Percentiles rank a stretch among this genome's conserved stretches.
Evolutionary conservation across 2,888 invertebrate genomes (phyloP).

Genomic region (Formica aserva): DNA sequence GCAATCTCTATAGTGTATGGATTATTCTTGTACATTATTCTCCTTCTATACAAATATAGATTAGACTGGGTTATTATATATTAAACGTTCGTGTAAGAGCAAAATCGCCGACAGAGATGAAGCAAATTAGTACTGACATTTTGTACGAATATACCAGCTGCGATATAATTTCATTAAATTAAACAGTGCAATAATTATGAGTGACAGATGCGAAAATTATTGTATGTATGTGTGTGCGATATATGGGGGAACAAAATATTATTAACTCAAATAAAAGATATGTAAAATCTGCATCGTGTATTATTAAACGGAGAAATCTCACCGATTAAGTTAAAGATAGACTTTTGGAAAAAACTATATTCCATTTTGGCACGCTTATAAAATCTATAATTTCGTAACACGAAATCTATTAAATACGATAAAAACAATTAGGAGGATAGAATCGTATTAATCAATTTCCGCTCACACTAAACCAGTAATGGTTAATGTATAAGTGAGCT

Average conservation of each 20-base stretch:
- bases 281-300: not conserved
- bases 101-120: not conserved
- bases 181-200: slow-evolving; percentile 13
- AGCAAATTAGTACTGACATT: not conserved
- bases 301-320: not conserved
- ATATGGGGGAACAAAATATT: not conserved
- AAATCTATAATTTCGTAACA: slow-evolving; percentile 11
- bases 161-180: not conserved
- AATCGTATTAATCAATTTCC: slow-evolving; percentile 38
- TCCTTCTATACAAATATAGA: not conserved
- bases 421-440: slow-evolving; percentile 13
- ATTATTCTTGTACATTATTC: not conserved
- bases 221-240: not conserved
- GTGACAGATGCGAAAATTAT: slow-evolving; percentile 16
- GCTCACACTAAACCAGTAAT: slow-evolving; percentile 4
- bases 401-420: not conserved
- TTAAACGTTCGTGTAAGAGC: not conserved
- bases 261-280: slow-evolving; percentile 13
- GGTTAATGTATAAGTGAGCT: slow-evolving; percentile 43
- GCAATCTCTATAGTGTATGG: not conserved
- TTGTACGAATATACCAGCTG: not conserved
- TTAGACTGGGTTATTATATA: not conserved
- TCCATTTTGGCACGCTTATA: not conserved
- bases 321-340: not conserved
- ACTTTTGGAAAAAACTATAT: not conserved